Evolutionary conservation across 2,113 vertebrate genomes (phyloP), one percentile per base, ranked within the genome.

Genomic region (Talpa occidentalis): DNA sequence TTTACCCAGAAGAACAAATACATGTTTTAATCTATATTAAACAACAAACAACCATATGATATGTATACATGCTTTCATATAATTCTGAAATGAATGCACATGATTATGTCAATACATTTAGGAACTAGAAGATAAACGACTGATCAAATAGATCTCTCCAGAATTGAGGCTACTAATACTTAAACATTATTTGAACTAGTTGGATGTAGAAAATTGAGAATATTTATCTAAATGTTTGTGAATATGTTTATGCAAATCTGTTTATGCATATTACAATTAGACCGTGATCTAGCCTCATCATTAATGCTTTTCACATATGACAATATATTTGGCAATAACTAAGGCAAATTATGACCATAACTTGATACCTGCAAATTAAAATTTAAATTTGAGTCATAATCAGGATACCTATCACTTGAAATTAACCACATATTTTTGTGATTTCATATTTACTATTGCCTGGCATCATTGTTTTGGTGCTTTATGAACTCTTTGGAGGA

Each of bases 171-270:
- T 49, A 90, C 83, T 91, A 1, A 21, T 88, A 60, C 0, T 69
- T 91, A 37, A 92, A 59, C 32, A 81, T 80, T 40, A 54, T 85
- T 47, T 44, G 83, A 54, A 59, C 26, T n/a, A 76, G 2, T 62
- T 76, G 24, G 32, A 77, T 95, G 66, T 95, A 44, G 92, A 37
- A 56, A 62, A 7, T 3, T 89, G 64, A 59, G 70, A 84, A 35
- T 64, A 8, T 91, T 95, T 91, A 26, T 73, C 64, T 72, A 90
- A 94, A 73, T 95, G 28, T 54, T 44, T 60, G 8, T 37, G 30
- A 81, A 74, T 81, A n/a, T 90, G 52, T n/a, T 44, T 44, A 44
- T 44, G 44, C 44, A 44, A 44, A 44, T 44, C 5, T 2, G 49
- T 42, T 62, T 90, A 6, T 0, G 0, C 52, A 24, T 83, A 42